Base-by-base conservation (phyloP, 2,888 invertebrate genomes). In the Coremacera marginata region DNA sequence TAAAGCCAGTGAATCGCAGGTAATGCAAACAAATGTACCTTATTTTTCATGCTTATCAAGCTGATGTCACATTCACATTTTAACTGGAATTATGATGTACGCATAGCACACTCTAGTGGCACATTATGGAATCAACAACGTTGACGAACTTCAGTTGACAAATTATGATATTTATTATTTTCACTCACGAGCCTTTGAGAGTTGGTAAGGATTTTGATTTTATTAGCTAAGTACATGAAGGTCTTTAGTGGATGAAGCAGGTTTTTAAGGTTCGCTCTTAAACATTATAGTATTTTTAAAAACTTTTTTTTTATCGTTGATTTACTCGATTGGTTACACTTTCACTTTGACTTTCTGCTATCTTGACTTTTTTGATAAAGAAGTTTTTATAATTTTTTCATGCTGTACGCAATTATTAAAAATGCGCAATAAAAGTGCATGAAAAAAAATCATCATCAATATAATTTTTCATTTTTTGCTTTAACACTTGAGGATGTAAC, bases 161-260 rank as follows among this genome's bases (percentile, higher is more conserved):
- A 67, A 67, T 67, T 67, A 44, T 44, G 9, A n/a, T 3, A 44
- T 67, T 44, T n/a, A 44, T 67, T 22, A 44, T 49, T 67, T 67
- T 19, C 16, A 44, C 37, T 44, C 67, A 44, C 14, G 37, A 25
- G 3, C 22, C 25, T 16, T 49, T 22, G 37, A 44, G 67, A 11
- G 22, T 22, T 22, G 5, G 5, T 14, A 44, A 14, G 11, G 44
- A 11, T 44, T 44, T 11, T 14, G 44, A 44, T 11, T 44, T 2
- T 44, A 11, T 44, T 11, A 44, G 44, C 14, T 11, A 44, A 14
- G 44, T 2, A 44, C 44, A 44, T 11, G 4, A 7, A 11, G 2
- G 3, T 7, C 37, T 37, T 37, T 37, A 37, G 8, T 37, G 8
- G 37, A 37, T 37, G 37, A 37, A 1, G 37, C 8, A 4, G 37